Evolutionary conservation across 2,797 vertebrate genomes (phyloP), one percentile per base, ranked within the genome.

Genomic region (Enteromius fasciolatus): DNA sequence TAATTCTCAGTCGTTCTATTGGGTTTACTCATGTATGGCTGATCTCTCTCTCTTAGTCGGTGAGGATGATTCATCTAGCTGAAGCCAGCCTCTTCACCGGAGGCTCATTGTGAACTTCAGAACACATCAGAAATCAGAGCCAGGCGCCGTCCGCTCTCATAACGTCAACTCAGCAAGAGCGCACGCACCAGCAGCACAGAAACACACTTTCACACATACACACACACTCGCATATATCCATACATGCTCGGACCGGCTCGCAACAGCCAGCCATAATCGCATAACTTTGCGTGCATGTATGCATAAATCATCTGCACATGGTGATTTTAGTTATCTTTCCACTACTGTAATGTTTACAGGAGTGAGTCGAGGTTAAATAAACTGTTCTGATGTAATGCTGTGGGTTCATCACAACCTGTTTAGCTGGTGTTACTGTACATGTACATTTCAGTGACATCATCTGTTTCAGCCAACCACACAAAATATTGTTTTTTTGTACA

Each of bases 91-190:
- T 94, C 93, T 90, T 92, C 94, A 94, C 95, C 94, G 93, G 93
- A 96, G 94, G 95, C 94, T 93, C 90, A 91, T 92, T 90, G 93
- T 95, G 94, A 95, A 95, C 96, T 96, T 96, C 96, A 97, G 92
- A 93, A 94, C 92, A 90, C 91, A 95, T 95, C 92, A 93, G 93
- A 91, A 91, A 88, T 94, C 93, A 94, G 90, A 92, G 90, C 88
- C 92, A 91, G 90, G 90, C 86, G 86, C 93, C 89, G 92, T 95
- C 94, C 90, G 88, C 86, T 94, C 89, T 81, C 86, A 93, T 94
- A 90, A 93, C 86, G 88, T 94, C 94, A 94, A 79, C 86, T 85
- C 84, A 76, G 52, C 73, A 85, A 46, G 85, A 80, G 84, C 79
- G 86, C 78, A 44, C 17, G 76, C 82, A 82, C 50, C 31, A 74